Evolutionary conservation across 2,888 invertebrate species (phyloP).

Genomic region (Agrypnus murinus): DNA sequence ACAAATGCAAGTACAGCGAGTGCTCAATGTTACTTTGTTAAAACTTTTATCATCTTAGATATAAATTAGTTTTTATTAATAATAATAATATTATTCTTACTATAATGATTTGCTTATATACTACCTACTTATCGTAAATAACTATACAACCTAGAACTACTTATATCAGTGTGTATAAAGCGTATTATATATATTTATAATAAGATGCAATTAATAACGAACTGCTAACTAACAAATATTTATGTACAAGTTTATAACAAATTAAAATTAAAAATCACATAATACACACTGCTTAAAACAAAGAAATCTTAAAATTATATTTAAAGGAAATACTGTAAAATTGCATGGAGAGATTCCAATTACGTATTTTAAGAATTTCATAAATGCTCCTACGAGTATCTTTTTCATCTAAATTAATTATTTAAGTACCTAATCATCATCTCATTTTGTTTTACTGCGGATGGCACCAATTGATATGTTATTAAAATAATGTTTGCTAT

Average conservation of each 20-base stretch:
- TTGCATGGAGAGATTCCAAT: constrained; percentile 59
- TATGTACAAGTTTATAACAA: constrained; percentile 54
- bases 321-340: constrained; percentile 69
- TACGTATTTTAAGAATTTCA: constrained; percentile 50
- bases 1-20: constrained; percentile 48
- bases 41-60: constrained; percentile 34
- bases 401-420: constrained; percentile 46
- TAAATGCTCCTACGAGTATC: constrained; percentile 57
- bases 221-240: constrained; percentile 34
- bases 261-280: constrained; percentile 60
- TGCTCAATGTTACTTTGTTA: constrained; percentile 46
- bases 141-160: constrained; percentile 39
- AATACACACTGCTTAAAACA: constrained; percentile 61
- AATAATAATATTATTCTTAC: constrained; percentile 16
- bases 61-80: constrained; percentile 44
- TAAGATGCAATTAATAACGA: constrained; percentile 42
- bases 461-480: constrained; percentile 59
- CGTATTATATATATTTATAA: no score
- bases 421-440: constrained; percentile 54
- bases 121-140: constrained; percentile 36
- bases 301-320: constrained; percentile 61
- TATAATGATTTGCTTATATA: constrained; percentile 13
- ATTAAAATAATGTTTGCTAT: constrained; percentile 34
- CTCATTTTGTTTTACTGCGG: constrained; percentile 37
- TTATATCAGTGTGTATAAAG: constrained; percentile 43